Evolutionary conservation across 2,888 invertebrate genomes (phyloP), one percentile per base, ranked within the genome.

Genomic region (Phrixothrix hirtus): DNA sequence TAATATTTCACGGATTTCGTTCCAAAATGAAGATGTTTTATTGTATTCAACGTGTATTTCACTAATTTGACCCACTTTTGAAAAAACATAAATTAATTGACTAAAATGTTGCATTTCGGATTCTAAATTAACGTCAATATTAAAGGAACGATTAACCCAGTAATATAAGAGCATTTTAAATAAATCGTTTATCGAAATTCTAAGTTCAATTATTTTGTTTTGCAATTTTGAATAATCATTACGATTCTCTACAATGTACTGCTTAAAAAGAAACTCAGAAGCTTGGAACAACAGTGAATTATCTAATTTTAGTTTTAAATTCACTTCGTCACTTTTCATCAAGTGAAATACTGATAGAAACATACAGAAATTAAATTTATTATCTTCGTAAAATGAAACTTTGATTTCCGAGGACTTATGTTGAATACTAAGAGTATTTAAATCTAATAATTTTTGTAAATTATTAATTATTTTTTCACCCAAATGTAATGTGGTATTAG

Each of bases 1-100:
- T 52, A 95, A 78, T 50, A 85, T 77, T 58, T 84, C 84, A 16
- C 93, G 81, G 32, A 93, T 83, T 45, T 81, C 79, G 64, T 85
- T 84, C 95, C 95, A 95, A 89, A 92, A 94, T 0, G 81, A 77
- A 0, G 89, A 92, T 13, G 84, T 79, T 56, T 84, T 82, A 67
- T 87, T 88, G 60, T 87, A 86, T 44, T 83, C 84, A 13, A 83
- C 83, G 15, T 79, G 74, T 2, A 83, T 79, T 29, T 83, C 81
- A 47, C 84, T 81, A 9, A 72, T 68, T 10, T 84, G 81, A 34
- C 82, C 80, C 38, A 84, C 77, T 60, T 81, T 81, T 59, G 88
- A 87, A 45, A 92, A 76, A 13, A 82, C 79, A 53, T 81, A 81
- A 41, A 91, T 71, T 51, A 88, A 77, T 45, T 81, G 78, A 26